These are phyloP conservation scores for Punctoribates punctum DNA, from an alignment of 2,888 invertebrate genomes.

Conservation along the genomic window DNA sequence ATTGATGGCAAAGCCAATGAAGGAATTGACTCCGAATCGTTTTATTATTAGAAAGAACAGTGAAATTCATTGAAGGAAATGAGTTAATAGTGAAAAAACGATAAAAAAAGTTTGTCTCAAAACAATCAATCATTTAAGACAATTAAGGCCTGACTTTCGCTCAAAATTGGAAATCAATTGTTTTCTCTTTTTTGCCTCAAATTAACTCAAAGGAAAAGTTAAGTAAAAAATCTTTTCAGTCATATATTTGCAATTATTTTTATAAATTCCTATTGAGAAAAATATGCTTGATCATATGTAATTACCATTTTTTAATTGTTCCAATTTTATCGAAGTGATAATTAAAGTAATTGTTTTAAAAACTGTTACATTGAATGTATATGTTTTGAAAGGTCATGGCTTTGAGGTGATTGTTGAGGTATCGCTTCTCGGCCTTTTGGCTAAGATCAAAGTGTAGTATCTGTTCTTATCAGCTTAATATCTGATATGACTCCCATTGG, in stretches of 20 bases:
- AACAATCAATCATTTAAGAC: constrained; percentile 28
- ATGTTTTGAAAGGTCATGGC: neutral
- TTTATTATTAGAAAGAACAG: neutral
- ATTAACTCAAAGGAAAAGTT: too few relatives aligned
- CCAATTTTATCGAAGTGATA: too few relatives aligned
- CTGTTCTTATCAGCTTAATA: constrained; percentile 69
- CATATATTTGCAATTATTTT: too few relatives aligned
- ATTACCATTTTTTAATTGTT: too few relatives aligned
- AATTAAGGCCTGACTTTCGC: too few relatives aligned
- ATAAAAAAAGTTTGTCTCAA: constrained; percentile 16
- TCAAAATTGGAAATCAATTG: too few relatives aligned
- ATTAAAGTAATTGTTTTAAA: neutral
- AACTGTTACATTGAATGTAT: neutral
- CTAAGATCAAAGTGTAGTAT: constrained; percentile 53
- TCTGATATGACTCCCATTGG: constrained; percentile 65
- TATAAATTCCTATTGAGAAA: too few relatives aligned
- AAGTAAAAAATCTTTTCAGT: too few relatives aligned
- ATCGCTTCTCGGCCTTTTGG: constrained; percentile 48
- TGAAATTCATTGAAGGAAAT: neutral
- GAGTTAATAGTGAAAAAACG: constrained; percentile 14
- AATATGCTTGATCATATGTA: too few relatives aligned
- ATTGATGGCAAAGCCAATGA: neutral
- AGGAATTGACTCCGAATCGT: neutral
- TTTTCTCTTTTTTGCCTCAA: too few relatives aligned
- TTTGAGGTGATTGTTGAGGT: neutral